Conservation (phyloP, 2,113 vertebrate genomes). For the Perognathus longimembris region DNA sequence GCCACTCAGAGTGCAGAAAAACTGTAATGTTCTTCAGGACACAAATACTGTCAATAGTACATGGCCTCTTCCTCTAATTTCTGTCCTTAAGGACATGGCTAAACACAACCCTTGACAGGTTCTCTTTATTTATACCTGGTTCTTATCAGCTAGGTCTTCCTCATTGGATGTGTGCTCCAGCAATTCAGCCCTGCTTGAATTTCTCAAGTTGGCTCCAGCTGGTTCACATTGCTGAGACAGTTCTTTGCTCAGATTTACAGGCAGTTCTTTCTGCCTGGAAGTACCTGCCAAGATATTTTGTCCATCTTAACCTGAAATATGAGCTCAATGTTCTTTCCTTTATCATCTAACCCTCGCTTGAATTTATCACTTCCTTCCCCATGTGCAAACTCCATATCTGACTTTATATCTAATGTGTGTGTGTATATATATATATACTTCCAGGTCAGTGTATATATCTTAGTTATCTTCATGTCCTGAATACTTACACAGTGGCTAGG, state of each 20-base stretch:
- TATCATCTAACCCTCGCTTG: not conserved
- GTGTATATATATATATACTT: too few relatives aligned
- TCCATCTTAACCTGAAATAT: not conserved
- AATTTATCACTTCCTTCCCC: not conserved
- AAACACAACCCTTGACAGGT: not conserved
- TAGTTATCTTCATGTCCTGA: not conserved
- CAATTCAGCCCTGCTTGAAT: not conserved
- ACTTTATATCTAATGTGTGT: not conserved
- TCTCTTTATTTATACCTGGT: not conserved
- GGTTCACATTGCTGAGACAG: not conserved
- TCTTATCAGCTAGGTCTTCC: not conserved
- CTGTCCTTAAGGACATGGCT: not conserved
- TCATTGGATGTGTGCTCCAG: not conserved
- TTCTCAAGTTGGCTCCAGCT: not conserved
- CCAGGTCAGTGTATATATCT: not conserved
- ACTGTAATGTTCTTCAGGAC: not conserved
- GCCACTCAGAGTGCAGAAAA: not conserved
- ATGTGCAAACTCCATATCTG: not conserved
- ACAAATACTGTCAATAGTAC: not conserved
- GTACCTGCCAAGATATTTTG: not conserved
- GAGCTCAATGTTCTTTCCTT: not conserved
- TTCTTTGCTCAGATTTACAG: not conserved
- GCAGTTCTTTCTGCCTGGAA: not conserved
- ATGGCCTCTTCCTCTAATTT: not conserved
- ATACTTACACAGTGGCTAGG: not conserved